Evolutionary conservation across 1,140 invertebrate genomes (phyloP).

Genomic region (Polyergus mexicanus): DNA sequence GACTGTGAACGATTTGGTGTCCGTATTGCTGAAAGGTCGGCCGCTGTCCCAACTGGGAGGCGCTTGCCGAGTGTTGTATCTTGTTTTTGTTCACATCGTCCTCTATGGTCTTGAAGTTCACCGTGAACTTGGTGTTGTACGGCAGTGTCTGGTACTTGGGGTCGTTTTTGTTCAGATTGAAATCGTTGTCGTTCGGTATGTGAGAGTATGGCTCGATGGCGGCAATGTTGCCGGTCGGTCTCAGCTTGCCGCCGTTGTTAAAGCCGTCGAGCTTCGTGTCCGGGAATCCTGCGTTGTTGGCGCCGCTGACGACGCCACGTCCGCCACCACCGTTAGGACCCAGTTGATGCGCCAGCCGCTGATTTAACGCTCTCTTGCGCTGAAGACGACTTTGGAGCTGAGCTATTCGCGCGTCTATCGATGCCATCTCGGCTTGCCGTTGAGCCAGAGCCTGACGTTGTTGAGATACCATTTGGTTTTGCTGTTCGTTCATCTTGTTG

Average conservation of each 20-base stretch:
- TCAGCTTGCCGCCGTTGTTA: conserved; percentile 83
- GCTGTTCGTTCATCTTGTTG: conserved; percentile 98
- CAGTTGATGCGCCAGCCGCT: conserved; percentile 93
- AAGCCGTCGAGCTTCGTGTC: conserved; percentile 83
- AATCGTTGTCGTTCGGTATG: conserved; percentile 90
- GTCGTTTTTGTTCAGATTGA: conserved; percentile 93
- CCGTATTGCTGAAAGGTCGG: conserved; percentile 83
- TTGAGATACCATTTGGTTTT: conserved; percentile 94
- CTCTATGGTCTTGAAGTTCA: conserved; percentile 85
- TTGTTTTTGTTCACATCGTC: conserved; percentile 86
- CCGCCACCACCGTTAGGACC: conserved; percentile 63
- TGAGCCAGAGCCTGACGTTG: conserved; percentile 95
- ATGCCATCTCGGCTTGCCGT: conserved; percentile 95
- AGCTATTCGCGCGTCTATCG: conserved; percentile 96
- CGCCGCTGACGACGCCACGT: conserved; percentile 42
- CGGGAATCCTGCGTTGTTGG: conserved; percentile 70
- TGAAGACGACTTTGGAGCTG: conserved; percentile 96
- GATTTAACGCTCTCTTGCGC: conserved; percentile 94
- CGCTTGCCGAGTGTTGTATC: conserved; percentile 85
- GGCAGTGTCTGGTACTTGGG: conserved; percentile 97
- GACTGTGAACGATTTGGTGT: conserved; percentile 85
- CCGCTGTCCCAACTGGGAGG: conserved; percentile 84
- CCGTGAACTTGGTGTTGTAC: conserved; percentile 94
- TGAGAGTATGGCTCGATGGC: conserved; percentile 96
- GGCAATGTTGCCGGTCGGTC: conserved; percentile 91